These are phyloP conservation scores for Lota lota DNA, from an alignment of 2,113 vertebrate species.

Conservation along the genomic window DNA sequence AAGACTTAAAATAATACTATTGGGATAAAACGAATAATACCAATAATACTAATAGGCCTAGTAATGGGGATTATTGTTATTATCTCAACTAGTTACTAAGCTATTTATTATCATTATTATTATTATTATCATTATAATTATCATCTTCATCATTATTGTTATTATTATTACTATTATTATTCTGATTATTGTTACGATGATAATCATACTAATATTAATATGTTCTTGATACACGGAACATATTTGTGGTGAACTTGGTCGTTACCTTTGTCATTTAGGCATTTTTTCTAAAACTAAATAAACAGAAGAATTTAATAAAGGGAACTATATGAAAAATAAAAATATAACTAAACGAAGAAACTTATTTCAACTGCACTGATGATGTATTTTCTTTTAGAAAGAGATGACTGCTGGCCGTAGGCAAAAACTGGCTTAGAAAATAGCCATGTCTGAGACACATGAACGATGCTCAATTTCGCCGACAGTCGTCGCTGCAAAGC, in stretches of 20 bases:
- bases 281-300: neutral
- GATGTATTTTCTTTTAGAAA: no score
- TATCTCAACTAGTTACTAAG: slow-evolving; percentile 5
- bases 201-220: slow-evolving; percentile 2
- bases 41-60: neutral
- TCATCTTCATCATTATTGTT: neutral
- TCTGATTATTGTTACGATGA: neutral
- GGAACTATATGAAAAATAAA: no score
- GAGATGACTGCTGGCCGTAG: no score
- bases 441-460: slow-evolving; percentile 34
- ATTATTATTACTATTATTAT: neutral
- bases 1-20: no score
- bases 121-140: neutral
- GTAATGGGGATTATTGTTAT: neutral
- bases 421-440: neutral
- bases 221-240: neutral
- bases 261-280: neutral
- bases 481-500: slow-evolving; percentile 74
- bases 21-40: neutral
- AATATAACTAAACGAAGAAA: no score
- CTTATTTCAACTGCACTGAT: no score
- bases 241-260: neutral
- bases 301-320: no score
- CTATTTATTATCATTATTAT: slow-evolving; percentile 12
- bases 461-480: slow-evolving; percentile 24